Evolutionary conservation across 2,797 vertebrate species (phyloP).

Genomic region (Eidolon dupreanum): DNA sequence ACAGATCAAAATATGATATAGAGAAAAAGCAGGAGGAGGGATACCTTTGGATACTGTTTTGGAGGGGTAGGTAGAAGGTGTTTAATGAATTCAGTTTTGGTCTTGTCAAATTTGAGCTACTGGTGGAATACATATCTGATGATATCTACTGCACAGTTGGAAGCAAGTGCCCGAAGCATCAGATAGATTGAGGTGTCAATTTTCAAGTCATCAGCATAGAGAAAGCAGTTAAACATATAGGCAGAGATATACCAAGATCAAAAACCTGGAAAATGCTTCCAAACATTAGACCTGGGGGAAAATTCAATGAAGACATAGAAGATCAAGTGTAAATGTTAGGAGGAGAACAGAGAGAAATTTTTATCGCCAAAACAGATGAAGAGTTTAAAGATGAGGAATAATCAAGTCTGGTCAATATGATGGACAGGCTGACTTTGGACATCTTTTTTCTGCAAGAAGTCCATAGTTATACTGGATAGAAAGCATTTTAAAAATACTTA

Average conservation of each 20-base stretch:
- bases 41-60: not conserved
- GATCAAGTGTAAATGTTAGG: not conserved
- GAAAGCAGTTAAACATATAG: not conserved
- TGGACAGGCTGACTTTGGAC: not conserved
- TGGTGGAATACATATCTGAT: not conserved
- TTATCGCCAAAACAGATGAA: not conserved
- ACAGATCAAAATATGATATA: not conserved
- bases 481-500: not conserved
- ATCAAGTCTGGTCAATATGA: not conserved
- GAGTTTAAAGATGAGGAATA: not conserved
- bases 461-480: not conserved
- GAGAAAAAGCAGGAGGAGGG: not conserved
- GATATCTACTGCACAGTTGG: not conserved
- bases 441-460: not conserved
- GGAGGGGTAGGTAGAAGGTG: not conserved
- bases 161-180: conserved; percentile 27
- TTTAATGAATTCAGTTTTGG: not conserved
- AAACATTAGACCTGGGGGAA: not conserved
- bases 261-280: not conserved
- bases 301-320: not conserved
- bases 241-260: not conserved
- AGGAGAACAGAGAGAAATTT: not conserved
- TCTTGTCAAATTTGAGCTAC: conserved; percentile 31
- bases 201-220: conserved; percentile 36
- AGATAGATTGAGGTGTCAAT: conserved; percentile 25